Evolutionary conservation across 1,140 invertebrate genomes (phyloP).

Genomic region (Amyelois transitella): DNA sequence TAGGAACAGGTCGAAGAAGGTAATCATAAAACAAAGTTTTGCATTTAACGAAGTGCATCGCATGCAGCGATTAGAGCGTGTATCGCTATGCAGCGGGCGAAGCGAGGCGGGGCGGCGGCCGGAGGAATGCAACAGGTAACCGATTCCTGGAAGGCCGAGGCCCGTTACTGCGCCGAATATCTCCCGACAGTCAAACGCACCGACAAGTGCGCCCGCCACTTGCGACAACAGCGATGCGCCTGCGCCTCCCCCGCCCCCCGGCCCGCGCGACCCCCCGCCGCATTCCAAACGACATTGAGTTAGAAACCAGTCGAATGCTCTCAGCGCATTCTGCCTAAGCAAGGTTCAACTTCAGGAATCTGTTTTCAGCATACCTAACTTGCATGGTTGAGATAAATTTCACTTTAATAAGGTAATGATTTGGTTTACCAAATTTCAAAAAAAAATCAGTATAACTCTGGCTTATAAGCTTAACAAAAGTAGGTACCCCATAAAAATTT

Average conservation of each 20-base stretch:
- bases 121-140: conserved; percentile 71
- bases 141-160: conserved; percentile 69
- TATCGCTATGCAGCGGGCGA: conserved; percentile 25
- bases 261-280: conserved; percentile 21
- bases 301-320: conserved; percentile 66
- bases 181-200: conserved; percentile 68
- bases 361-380: neutral
- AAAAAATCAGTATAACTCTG: no score
- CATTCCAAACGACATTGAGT: conserved; percentile 68
- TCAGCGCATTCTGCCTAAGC: conserved; percentile 45
- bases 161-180: conserved; percentile 71
- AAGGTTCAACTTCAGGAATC: neutral
- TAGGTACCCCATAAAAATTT: no score
- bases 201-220: conserved; percentile 69
- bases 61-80: conserved; percentile 14
- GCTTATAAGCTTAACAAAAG: no score
- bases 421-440: no score
- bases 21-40: neutral
- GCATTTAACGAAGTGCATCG: neutral
- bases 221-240: conserved; percentile 61
- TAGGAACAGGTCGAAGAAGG: neutral
- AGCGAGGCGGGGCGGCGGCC: conserved; percentile 35
- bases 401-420: no score
- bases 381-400: neutral
- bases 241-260: conserved; percentile 24